A percentile compares a stretch with the other conserved stretches of the same genome.
Evolutionary conservation across 2,113 vertebrate species (phyloP).

Genomic region (Mormyrus lacerda): DNA sequence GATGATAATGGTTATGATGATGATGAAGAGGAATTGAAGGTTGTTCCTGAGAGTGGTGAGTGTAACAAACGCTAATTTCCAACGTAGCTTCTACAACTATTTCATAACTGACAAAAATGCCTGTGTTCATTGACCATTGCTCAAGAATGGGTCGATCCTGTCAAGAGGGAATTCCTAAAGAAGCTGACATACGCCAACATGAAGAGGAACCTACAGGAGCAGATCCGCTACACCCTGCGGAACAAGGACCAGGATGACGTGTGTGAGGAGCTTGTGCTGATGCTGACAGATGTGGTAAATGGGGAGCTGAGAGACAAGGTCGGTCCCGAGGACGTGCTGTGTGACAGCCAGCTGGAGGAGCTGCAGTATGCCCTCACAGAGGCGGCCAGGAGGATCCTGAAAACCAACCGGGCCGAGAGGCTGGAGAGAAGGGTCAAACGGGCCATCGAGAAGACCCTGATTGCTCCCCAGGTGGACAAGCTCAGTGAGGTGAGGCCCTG

Average conservation of each 20-base stretch:
- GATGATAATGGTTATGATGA: constrained; percentile 17
- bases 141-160: constrained; percentile 58
- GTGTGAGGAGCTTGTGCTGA: constrained; percentile 56
- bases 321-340: constrained; percentile 57
- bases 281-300: constrained; percentile 54
- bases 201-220: constrained; percentile 62
- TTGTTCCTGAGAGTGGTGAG: constrained; percentile 48
- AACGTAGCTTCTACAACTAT: not conserved
- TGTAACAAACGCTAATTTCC: not conserved
- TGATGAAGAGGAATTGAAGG: not conserved
- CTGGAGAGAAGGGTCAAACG: constrained; percentile 47
- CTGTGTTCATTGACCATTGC: not conserved
- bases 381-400: constrained; percentile 52
- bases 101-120: not conserved
- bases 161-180: constrained; percentile 62
- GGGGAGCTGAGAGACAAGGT: constrained; percentile 43
- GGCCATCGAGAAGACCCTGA: constrained; percentile 61
- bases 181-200: constrained; percentile 62
- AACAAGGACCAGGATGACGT: constrained; percentile 52
- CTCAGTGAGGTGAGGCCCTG: constrained; percentile 48
- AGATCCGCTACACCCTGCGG: constrained; percentile 55
- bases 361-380: constrained; percentile 46
- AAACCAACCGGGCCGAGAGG: constrained; percentile 40
- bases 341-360: constrained; percentile 43
- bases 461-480: constrained; percentile 51